A percentile compares a stretch with the other conserved stretches of the same genome.
phyloP scores from a whole-genome alignment of 2,888 invertebrate species.

The Ennomos quercinarius region DNA sequence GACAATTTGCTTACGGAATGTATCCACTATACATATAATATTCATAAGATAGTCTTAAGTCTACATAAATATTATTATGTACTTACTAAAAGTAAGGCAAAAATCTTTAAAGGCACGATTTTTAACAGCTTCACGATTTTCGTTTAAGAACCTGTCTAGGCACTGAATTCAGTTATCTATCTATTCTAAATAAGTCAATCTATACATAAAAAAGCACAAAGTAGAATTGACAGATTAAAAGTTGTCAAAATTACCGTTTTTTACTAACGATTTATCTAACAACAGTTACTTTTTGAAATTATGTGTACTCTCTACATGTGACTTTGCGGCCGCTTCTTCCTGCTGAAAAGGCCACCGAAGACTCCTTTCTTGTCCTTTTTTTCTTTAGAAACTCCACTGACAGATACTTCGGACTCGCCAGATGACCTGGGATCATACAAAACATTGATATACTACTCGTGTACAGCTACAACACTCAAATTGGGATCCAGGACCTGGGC shows the following conservation, averaged over 20 bases:
- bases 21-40: slow-evolving; percentile 37
- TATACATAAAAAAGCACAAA: no score
- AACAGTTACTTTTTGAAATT: background rate
- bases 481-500: no score
- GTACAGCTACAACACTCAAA: no score
- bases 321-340: slow-evolving; percentile 84
- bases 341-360: slow-evolving; percentile 86
- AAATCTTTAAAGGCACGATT: slow-evolving; percentile 51
- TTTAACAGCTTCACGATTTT: slow-evolving; percentile 40
- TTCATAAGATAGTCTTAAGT: slow-evolving; percentile 23
- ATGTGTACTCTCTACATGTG: slow-evolving; percentile 68
- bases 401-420: slow-evolving; percentile 79
- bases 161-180: slow-evolving; percentile 2
- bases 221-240: no score
- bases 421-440: slow-evolving; percentile 61
- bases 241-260: no score
- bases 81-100: slow-evolving; percentile 21
- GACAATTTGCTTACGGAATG: slow-evolving; percentile 39
- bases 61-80: slow-evolving; percentile 39
- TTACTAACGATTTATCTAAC: no score
- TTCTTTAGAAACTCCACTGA: slow-evolving; percentile 76
- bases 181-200: background rate
- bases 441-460: background rate
- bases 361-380: slow-evolving; percentile 86
- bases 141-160: slow-evolving; percentile 9